A percentile compares a stretch with the other conserved stretches of the same genome.
These are phyloP conservation scores for Ericerus pela DNA, from an alignment of 1,140 invertebrate species.

Conservation along the genomic window DNA sequence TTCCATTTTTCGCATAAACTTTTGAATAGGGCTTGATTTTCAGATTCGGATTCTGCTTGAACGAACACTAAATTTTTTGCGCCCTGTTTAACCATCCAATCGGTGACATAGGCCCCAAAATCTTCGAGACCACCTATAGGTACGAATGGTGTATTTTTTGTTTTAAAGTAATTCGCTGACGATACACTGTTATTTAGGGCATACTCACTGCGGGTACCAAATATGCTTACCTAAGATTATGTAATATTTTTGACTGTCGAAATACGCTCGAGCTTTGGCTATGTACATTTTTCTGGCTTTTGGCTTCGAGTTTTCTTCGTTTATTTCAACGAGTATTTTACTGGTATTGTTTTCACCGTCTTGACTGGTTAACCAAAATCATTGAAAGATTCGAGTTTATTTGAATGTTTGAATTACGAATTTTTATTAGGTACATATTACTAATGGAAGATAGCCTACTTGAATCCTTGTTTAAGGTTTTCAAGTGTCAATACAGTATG, in stretches of 20 bases:
- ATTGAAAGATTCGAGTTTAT: no score
- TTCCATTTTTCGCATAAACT: not conserved
- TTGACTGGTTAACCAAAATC: no score
- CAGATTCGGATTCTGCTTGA: slow-evolving; percentile 32
- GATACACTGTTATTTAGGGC: not conserved
- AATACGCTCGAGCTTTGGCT: not conserved
- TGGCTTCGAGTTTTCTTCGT: not conserved
- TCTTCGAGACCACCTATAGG: slow-evolving; percentile 71
- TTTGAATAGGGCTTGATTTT: not conserved
- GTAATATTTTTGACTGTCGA: not conserved
- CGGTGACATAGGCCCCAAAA: slow-evolving; percentile 82
- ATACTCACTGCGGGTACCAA: not conserved
- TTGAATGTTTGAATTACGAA: no score
- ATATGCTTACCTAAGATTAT: slow-evolving; percentile 1
- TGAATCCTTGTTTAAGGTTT: slow-evolving; percentile 6
- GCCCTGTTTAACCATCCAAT: slow-evolving; percentile 80
- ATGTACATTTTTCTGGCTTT: not conserved
- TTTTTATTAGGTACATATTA: no score
- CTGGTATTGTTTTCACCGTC: no score
- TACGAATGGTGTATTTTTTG: not conserved
- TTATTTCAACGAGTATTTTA: no score
- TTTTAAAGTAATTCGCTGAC: not conserved
- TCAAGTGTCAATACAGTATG: not conserved
- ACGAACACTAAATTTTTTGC: slow-evolving; percentile 70
- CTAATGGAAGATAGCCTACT: not conserved